Evolutionary conservation across 2,888 invertebrate species (phyloP), one percentile per base, ranked within the genome.

Genomic region (Amphimallon solstitiale): DNA sequence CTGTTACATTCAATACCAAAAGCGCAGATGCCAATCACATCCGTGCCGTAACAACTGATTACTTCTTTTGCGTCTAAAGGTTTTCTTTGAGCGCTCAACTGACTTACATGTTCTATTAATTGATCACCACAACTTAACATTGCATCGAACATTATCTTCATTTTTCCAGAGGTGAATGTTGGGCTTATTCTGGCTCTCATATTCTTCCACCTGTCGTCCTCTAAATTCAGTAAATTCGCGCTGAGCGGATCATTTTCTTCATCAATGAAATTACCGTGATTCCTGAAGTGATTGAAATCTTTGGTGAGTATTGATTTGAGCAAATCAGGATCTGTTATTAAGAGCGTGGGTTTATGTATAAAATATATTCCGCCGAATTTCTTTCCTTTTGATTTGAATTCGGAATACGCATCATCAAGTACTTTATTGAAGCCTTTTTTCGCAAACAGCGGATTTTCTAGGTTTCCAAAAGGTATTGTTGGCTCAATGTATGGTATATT

Each of bases 241-340:
- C 37, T 35, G 5, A 35, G 17, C 3, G 52, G 52, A 9, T 52
- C 52, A 5, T 35, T 38, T 15, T 52, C 17, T 15, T 52, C 52
- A 9, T 35, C 37, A 1, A n/a, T 6, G 15, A 15, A 52, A n/a
- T 17, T 23, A 0, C 88, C 88, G 45, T 88, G 86, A 61, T 88
- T 87, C 75, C 86, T 85, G 67, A 89, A 89, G 73, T 86, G 79
- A 1, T 79, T 80, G 67, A 87, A 89, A 71, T 89, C 88, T 68
- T 84, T 86, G 35, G 85, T 84, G 72, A 88, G 73, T 15, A 89
- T 79, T 46, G 82, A 81, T 46, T 72, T 72, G 23, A 71, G 40
- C 21, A 67, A 65, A 38, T 63, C 69, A 9, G 59, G 63, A 56
- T 66, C 61, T 2, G 65, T 35, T 12, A 40, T 12, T 9, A 68